Conservation (phyloP, 1,140 invertebrate species). For the Hypsibius dujardini region DNA sequence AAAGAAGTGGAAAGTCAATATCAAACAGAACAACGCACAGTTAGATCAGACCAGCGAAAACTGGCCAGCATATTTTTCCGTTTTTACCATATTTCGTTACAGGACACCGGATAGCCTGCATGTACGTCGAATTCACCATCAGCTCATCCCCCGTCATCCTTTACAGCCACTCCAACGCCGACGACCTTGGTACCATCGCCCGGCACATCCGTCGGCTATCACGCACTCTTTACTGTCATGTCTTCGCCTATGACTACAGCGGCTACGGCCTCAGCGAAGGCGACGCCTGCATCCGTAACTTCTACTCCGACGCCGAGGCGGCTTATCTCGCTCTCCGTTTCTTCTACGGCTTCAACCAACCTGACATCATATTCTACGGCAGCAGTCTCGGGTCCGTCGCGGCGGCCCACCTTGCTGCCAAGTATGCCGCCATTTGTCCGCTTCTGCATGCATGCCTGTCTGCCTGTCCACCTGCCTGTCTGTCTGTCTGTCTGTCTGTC, state of each 20-base stretch:
- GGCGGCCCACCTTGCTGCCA: background rate
- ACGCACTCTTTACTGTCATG: conserved; percentile 31
- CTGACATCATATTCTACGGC: conserved; percentile 1
- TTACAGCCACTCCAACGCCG: conserved; percentile 37
- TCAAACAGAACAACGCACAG: no score
- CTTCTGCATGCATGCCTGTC: no score
- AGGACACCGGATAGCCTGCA: conserved; percentile 31
- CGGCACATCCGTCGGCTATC: conserved; percentile 12
- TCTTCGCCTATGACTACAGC: conserved; percentile 37
- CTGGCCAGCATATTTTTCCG: no score
- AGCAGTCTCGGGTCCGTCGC: background rate
- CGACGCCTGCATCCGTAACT: conserved; percentile 34
- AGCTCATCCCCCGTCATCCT: conserved; percentile 34
- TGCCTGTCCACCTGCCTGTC: no score
- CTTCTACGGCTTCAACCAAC: background rate
- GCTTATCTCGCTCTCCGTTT: conserved; percentile 26
- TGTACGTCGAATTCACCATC: conserved; percentile 32
- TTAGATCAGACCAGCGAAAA: no score
- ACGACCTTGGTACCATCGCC: conserved; percentile 31
- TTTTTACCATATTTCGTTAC: background rate
- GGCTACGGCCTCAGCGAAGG: conserved; percentile 35
- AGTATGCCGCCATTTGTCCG: background rate
- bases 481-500: no score
- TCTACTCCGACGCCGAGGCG: conserved; percentile 36
- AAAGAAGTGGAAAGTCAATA: no score